Conservation (phyloP, 2,888 invertebrate species). For the Caradrina kadenii region DNA sequence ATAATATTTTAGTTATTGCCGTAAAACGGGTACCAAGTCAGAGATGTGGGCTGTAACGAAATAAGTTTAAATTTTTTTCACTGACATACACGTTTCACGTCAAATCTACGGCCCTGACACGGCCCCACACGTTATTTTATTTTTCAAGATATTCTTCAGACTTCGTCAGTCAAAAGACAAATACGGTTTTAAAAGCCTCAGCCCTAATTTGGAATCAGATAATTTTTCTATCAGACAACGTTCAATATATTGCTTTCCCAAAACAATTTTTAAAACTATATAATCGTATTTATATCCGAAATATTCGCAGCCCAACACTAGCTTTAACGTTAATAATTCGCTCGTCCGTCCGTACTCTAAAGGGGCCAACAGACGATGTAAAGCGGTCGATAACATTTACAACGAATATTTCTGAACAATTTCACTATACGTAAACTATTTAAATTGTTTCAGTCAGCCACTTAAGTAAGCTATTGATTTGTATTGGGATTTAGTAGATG, state of each 20-base stretch:
- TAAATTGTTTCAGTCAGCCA: constrained; percentile 50
- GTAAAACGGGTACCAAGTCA: no score
- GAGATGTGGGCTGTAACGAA: no score
- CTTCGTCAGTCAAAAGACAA: background rate
- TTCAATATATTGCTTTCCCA: background rate
- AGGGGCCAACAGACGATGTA: constrained; percentile 55
- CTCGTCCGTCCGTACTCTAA: constrained; percentile 47
- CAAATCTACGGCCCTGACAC: no score
- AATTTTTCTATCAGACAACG: no score
- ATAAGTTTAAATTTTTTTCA: no score
- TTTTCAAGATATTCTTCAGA: background rate
- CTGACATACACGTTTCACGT: no score
- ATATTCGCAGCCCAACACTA: constrained; percentile 49
- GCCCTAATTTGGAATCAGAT: no score
- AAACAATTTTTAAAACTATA: background rate
- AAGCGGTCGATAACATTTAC: constrained; percentile 61
- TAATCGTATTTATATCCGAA: constrained; percentile 14
- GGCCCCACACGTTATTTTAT: no score
- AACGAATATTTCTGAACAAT: constrained; percentile 40
- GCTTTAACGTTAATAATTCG: constrained; percentile 58
- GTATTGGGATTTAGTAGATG: constrained; percentile 42
- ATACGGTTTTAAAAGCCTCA: no score
- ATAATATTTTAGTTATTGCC: no score
- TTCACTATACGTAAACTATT: constrained; percentile 43
- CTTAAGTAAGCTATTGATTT: constrained; percentile 35